Evolutionary conservation across 2,113 vertebrate species (phyloP).

Genomic region (Sarotherodon lohbergeri): DNA sequence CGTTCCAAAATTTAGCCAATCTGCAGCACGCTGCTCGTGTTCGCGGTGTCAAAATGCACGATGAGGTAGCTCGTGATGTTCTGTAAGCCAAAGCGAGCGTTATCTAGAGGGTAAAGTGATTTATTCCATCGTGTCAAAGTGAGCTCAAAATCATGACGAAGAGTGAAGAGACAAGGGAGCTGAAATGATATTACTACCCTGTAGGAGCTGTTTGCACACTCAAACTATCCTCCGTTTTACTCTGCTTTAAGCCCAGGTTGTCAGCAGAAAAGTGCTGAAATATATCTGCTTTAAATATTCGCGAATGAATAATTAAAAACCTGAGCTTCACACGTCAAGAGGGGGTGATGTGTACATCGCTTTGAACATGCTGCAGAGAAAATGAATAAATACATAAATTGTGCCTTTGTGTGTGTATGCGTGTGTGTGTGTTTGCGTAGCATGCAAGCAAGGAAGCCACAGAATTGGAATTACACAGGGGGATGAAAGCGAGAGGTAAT

Average conservation of each 20-base stretch:
- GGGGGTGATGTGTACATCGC: constrained; percentile 52
- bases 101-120: constrained; percentile 2
- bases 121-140: constrained; percentile 6
- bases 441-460: constrained; percentile 4
- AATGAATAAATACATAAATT: constrained; percentile 67
- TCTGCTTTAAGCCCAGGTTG: constrained; percentile 30
- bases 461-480: constrained; percentile 50
- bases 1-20: neutral
- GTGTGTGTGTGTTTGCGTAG: constrained; percentile 9
- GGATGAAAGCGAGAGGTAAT: constrained; percentile 48
- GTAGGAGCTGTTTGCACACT: constrained; percentile 20
- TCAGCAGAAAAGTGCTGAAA: constrained; percentile 46
- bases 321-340: constrained; percentile 50
- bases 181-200: neutral
- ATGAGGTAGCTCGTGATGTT: neutral
- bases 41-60: neutral
- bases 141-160: neutral
- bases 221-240: constrained; percentile 22
- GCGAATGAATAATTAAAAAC: constrained; percentile 67
- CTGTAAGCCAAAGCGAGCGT: neutral
- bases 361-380: constrained; percentile 59
- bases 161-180: constrained; percentile 1
- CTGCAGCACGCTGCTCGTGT: neutral
- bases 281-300: constrained; percentile 57
- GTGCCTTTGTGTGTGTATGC: neutral